Conservation (phyloP, 2,888 invertebrate species). For the Cheilosia urbana region DNA sequence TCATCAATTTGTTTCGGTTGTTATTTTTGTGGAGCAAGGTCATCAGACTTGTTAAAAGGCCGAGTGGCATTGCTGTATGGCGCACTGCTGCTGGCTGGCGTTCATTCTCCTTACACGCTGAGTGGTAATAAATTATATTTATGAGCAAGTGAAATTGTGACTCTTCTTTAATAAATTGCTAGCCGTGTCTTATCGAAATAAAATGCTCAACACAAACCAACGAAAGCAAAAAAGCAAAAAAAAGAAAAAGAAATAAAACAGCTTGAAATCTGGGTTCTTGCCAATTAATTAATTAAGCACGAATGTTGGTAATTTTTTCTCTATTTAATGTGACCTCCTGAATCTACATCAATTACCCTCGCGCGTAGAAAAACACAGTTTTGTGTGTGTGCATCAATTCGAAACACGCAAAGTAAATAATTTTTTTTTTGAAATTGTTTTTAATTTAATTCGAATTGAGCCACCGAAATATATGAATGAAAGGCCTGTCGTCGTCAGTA, state of each 20-base stretch:
- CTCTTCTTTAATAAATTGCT: slow-evolving; percentile 55
- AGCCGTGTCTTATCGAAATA: slow-evolving; percentile 48
- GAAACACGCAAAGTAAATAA: slow-evolving; percentile 11
- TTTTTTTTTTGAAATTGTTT: not conserved
- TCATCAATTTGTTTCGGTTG: slow-evolving; percentile 48
- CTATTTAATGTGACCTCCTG: slow-evolving; percentile 57
- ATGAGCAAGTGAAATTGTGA: slow-evolving; percentile 37
- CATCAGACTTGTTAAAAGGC: slow-evolving; percentile 64
- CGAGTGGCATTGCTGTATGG: slow-evolving; percentile 15
- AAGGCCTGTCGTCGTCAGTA: not conserved
- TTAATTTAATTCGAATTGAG: not conserved
- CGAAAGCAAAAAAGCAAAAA: slow-evolving; percentile 11
- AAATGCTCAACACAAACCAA: slow-evolving; percentile 14
- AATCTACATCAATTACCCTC: slow-evolving; percentile 48
- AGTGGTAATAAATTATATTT: slow-evolving; percentile 64
- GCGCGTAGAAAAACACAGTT: slow-evolving; percentile 26
- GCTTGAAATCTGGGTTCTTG: slow-evolving; percentile 81
- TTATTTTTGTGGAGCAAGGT: slow-evolving; percentile 69
- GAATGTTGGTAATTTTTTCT: slow-evolving; percentile 51
- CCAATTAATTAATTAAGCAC: slow-evolving; percentile 82
- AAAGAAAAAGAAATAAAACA: slow-evolving; percentile 5
- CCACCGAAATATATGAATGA: slow-evolving; percentile 6
- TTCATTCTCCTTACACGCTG: slow-evolving; percentile 37
- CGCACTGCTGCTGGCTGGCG: slow-evolving; percentile 12
- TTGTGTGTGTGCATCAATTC: not conserved